These are phyloP conservation scores for Physocephala rufipes DNA, from an alignment of 2,888 invertebrate genomes.

Conservation along the genomic window DNA sequence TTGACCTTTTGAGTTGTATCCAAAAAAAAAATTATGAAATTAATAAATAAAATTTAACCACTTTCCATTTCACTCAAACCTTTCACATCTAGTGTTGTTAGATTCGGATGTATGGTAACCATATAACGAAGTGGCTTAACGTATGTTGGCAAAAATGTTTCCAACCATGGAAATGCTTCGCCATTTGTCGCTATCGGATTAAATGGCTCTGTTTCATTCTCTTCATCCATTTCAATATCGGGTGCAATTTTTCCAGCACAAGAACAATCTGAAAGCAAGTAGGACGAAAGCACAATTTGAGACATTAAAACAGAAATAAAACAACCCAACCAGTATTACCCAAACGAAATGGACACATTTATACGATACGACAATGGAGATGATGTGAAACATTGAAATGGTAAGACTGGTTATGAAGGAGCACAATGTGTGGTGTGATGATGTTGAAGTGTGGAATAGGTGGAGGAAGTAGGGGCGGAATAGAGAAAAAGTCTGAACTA, in stretches of 20 bases:
- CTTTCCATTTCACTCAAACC: conserved; percentile 69
- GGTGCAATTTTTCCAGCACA: conserved; percentile 75
- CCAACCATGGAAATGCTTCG: conserved; percentile 80
- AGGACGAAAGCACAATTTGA: not conserved
- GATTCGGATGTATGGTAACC: conserved; percentile 90
- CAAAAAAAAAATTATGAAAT: conserved; percentile 15
- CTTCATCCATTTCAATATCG: conserved; percentile 71
- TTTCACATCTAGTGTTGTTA: conserved; percentile 87
- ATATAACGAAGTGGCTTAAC: conserved; percentile 85
- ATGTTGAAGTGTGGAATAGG: too few species aligned
- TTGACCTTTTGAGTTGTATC: conserved; percentile 71
- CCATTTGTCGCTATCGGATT: conserved; percentile 79
- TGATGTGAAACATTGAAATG: too few species aligned
- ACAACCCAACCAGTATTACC: too few species aligned
- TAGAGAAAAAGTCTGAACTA: too few species aligned
- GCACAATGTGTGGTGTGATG: too few species aligned
- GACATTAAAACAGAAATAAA: not conserved
- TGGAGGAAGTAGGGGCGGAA: too few species aligned
- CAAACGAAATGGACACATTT: too few species aligned
- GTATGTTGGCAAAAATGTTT: conserved; percentile 79
- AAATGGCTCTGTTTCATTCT: conserved; percentile 71
- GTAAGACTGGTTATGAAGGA: too few species aligned
- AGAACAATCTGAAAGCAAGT: conserved; percentile 73
- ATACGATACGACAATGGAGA: too few species aligned
- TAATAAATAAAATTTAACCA: too few species aligned